phyloP scores from a whole-genome alignment of 92 coral and sea anemone genomes.

The Virgularia gustaviana region DNA sequence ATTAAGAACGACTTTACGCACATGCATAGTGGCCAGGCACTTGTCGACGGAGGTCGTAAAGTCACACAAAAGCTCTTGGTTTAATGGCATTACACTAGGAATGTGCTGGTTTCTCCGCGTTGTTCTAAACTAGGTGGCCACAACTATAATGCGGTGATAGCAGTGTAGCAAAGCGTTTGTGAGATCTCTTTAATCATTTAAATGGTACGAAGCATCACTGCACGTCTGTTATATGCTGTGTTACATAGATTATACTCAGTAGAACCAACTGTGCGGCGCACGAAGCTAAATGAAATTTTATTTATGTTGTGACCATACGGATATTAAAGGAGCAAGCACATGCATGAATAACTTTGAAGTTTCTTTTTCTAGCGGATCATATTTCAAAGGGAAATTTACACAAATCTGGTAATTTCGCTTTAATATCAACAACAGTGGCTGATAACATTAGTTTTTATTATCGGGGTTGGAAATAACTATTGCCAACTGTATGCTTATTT shows the following conservation, averaged over 20 bases:
- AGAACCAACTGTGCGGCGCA: conserved; percentile 24
- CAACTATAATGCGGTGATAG: conserved; percentile 2
- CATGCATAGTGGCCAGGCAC: too few relatives aligned
- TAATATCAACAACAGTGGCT: conserved; percentile 45
- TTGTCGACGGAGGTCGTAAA: too few relatives aligned
- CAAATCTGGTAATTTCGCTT: conserved; percentile 27
- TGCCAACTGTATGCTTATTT: conserved; percentile 44
- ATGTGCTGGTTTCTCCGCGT: too few relatives aligned
- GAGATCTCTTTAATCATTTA: conserved; percentile 35
- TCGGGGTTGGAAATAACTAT: conserved; percentile 27
- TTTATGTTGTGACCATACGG: background rate
- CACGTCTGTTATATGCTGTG: conserved; percentile 26
- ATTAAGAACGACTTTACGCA: too few relatives aligned
- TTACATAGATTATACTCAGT: background rate
- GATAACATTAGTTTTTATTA: conserved; percentile 47
- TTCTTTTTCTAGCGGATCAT: background rate
- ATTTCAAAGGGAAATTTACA: conserved; percentile 8
- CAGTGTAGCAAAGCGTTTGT: conserved; percentile 11
- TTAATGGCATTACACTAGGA: too few relatives aligned
- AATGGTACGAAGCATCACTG: conserved; percentile 24
- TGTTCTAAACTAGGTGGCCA: too few relatives aligned
- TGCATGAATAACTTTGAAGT: background rate
- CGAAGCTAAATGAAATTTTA: background rate
- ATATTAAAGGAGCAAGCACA: background rate
- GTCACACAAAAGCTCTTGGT: too few relatives aligned